Conservation (phyloP, 1,140 invertebrate genomes). For the Cyphomyrmex costatus region DNA sequence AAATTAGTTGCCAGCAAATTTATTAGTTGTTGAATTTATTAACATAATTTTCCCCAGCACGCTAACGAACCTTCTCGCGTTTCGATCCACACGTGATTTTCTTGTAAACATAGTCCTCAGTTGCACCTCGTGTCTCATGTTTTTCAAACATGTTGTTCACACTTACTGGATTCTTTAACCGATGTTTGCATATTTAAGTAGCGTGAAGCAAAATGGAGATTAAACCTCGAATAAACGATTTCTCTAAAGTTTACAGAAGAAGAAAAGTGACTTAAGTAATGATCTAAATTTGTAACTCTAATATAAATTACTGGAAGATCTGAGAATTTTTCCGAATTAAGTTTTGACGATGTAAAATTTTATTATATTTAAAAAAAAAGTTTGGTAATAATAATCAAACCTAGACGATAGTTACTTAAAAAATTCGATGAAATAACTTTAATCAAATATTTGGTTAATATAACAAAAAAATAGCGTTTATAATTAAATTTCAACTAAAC, state of each 20-base stretch:
- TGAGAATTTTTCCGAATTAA: slow-evolving; percentile 9
- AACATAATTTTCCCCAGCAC: slow-evolving; percentile 44
- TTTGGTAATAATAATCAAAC: too few relatives aligned
- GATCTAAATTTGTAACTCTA: slow-evolving; percentile 15
- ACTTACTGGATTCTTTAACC: slow-evolving; percentile 29
- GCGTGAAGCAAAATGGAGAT: slow-evolving; percentile 17
- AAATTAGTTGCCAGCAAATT: slow-evolving; percentile 57
- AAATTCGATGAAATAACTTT: too few relatives aligned
- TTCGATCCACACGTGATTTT: slow-evolving; percentile 60
- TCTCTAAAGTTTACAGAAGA: background rate
- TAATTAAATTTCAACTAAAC: too few relatives aligned
- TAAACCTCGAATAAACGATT: slow-evolving; percentile 12
- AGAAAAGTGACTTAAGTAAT: background rate
- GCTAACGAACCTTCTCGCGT: slow-evolving; percentile 41
- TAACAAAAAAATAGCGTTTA: too few relatives aligned
- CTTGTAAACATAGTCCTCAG: background rate
- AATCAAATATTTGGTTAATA: too few relatives aligned
- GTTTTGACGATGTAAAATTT: background rate
- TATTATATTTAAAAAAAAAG: background rate
- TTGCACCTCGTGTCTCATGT: background rate
- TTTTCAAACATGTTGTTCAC: slow-evolving; percentile 27
- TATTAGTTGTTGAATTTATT: slow-evolving; percentile 61
- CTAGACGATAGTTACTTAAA: too few relatives aligned
- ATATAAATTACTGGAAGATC: slow-evolving; percentile 31
- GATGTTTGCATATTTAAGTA: slow-evolving; percentile 53